Percentiles rank a stretch among this genome's conserved stretches.
Evolutionary conservation across 1,140 invertebrate species (phyloP).

Genomic region (Monomorium pharaonis): DNA sequence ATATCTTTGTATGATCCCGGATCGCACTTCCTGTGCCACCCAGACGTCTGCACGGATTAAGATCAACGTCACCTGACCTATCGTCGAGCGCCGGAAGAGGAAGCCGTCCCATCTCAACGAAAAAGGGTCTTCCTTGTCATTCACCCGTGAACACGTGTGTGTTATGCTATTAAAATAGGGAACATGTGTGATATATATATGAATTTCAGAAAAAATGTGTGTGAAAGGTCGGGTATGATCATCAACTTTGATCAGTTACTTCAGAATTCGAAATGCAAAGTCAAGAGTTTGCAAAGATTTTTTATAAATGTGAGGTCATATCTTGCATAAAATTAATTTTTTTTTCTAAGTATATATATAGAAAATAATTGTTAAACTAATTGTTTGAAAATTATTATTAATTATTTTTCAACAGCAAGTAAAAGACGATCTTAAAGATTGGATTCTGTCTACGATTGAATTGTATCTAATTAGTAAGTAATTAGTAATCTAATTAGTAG

Average conservation of each 20-base stretch:
- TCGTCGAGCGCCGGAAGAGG: conserved; percentile 73
- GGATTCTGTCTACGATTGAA: not conserved
- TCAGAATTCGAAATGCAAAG: not conserved
- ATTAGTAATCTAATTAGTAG: no score
- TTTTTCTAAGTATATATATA: no score
- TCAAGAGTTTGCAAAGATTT: not conserved
- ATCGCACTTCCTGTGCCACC: conserved; percentile 65
- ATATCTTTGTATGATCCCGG: conserved; percentile 26
- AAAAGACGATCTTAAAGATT: not conserved
- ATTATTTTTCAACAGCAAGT: not conserved
- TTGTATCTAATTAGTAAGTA: conserved; percentile 41
- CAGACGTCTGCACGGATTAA: conserved; percentile 62
- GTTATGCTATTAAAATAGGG: conserved; percentile 46
- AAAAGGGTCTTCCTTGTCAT: conserved; percentile 59
- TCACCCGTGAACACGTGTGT: conserved; percentile 69
- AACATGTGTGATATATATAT: conserved; percentile 62
- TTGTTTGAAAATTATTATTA: not conserved
- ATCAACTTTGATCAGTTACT: not conserved
- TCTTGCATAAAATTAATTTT: not conserved
- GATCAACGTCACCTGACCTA: conserved; percentile 72
- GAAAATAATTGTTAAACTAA: not conserved
- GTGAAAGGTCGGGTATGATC: not conserved
- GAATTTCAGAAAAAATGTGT: conserved; percentile 37
- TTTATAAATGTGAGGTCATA: not conserved
- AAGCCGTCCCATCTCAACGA: conserved; percentile 59